These are phyloP conservation scores for Stenoptilia bipunctidactyla DNA, from an alignment of 2,888 invertebrate species.

Conservation along the genomic window DNA sequence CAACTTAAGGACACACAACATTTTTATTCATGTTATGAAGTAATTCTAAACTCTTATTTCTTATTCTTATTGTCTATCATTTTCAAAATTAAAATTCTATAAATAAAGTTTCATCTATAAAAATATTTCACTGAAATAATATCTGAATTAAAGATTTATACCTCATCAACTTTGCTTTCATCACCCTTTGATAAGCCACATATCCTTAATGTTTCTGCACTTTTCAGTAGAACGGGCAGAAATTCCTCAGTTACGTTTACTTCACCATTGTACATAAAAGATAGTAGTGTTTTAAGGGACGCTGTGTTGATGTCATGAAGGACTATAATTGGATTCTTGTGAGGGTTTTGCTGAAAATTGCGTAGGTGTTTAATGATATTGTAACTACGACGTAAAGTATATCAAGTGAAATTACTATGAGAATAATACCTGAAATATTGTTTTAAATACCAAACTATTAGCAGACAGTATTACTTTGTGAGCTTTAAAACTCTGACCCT, in stretches of 20 bases:
- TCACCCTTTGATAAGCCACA: constrained; percentile 76
- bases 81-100: not conserved
- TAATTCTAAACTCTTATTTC: too few relatives aligned
- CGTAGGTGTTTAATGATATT: constrained; percentile 43
- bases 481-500: constrained; percentile 75
- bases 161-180: constrained; percentile 56
- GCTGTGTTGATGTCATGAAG: constrained; percentile 78
- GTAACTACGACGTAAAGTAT: not conserved
- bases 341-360: constrained; percentile 76
- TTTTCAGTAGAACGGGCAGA: constrained; percentile 75
- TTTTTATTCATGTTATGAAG: too few relatives aligned
- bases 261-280: constrained; percentile 82
- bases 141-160: too few relatives aligned
- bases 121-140: too few relatives aligned
- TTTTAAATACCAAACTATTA: constrained; percentile 76
- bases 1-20: too few relatives aligned
- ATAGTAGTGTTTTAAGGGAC: constrained; percentile 74
- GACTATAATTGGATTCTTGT: constrained; percentile 81
- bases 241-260: constrained; percentile 80
- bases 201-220: constrained; percentile 77
- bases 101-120: too few relatives aligned
- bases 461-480: constrained; percentile 79
- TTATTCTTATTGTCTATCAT: too few relatives aligned
- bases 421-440: constrained; percentile 70
- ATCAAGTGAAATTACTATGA: constrained; percentile 4